These are phyloP conservation scores for Cotesia vestalis DNA, from an alignment of 1,140 invertebrate genomes.

Conservation along the genomic window DNA sequence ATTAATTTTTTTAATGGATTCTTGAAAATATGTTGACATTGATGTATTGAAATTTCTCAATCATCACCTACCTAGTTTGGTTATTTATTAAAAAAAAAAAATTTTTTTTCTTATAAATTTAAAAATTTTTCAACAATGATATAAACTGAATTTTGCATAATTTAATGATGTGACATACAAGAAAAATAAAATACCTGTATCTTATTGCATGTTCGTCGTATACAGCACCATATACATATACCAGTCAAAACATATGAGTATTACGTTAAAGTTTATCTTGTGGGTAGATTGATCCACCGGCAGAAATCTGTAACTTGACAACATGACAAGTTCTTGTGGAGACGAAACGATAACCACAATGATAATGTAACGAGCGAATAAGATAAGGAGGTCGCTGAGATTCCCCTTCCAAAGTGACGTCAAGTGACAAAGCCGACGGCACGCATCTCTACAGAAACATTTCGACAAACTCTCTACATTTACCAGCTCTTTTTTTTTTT, in stretches of 20 bases:
- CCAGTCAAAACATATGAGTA: conserved; percentile 16
- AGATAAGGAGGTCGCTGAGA: conserved; percentile 39
- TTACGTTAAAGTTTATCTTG: conserved; percentile 25
- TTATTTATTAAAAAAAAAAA: no score
- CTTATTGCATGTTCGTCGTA: no score
- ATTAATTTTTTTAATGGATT: no score
- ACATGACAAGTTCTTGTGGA: conserved; percentile 35
- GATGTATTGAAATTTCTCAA: no score
- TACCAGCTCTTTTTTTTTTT: neutral
- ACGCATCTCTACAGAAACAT: conserved; percentile 12
- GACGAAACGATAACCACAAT: conserved; percentile 46
- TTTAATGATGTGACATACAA: no score
- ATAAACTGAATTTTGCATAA: no score
- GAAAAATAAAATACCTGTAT: no score
- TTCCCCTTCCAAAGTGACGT: conserved; percentile 2
- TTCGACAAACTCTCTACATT: neutral
- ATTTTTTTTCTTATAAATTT: no score
- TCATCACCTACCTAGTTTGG: no score
- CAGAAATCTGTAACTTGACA: conserved; percentile 48
- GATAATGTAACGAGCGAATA: conserved; percentile 54
- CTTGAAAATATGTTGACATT: no score
- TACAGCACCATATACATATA: no score
- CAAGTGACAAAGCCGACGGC: conserved; percentile 34
- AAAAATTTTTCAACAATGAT: no score
- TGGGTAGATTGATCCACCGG: conserved; percentile 49